Conservation (phyloP, 2,888 invertebrate genomes). For the Pammene fasciana region DNA sequence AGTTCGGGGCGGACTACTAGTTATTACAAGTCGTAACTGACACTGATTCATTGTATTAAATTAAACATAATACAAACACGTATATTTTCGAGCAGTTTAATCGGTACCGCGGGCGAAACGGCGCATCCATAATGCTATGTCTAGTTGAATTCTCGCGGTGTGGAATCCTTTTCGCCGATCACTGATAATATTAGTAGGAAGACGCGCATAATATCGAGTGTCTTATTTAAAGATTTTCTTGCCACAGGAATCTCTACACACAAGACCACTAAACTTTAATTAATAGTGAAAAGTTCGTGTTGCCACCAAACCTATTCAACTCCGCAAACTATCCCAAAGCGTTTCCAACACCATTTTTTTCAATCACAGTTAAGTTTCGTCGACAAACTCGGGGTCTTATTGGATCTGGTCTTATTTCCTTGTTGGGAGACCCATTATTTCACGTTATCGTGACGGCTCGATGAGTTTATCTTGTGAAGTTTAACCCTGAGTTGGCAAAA, state of each 20-base stretch:
- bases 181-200: too few species aligned
- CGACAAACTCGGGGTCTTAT: conserved; percentile 34
- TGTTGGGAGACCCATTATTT: conserved; percentile 36
- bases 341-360: conserved; percentile 35
- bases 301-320: conserved; percentile 23
- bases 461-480: conserved; percentile 41
- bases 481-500: conserved; percentile 40
- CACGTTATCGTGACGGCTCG: conserved; percentile 38
- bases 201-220: too few species aligned
- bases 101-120: too few species aligned
- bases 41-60: too few species aligned
- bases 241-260: background rate
- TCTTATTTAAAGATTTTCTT: too few species aligned
- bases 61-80: too few species aligned
- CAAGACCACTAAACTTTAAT: conserved; percentile 19
- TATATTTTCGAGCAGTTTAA: too few species aligned
- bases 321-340: conserved; percentile 5
- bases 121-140: too few species aligned
- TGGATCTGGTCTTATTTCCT: conserved; percentile 39
- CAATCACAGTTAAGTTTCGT: conserved; percentile 37
- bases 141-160: too few species aligned
- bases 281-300: conserved; percentile 25
- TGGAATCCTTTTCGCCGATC: too few species aligned
- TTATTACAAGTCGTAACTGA: too few species aligned
- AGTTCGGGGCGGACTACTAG: too few species aligned